These are phyloP conservation scores for Eristalinus sepulchralis DNA, from an alignment of 2,888 invertebrate genomes.

Conservation along the genomic window DNA sequence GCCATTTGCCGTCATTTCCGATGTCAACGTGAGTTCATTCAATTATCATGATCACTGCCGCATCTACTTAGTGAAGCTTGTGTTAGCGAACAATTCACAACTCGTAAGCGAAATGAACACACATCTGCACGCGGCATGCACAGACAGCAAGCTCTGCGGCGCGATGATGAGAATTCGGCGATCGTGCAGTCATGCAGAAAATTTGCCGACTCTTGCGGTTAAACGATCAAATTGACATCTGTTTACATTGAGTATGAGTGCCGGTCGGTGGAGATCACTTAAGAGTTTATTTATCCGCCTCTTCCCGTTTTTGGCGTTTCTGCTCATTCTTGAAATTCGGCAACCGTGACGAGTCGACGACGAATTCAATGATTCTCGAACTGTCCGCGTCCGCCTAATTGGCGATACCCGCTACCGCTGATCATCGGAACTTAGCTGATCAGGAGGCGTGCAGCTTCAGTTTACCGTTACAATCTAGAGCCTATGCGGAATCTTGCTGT, in stretches of 20 bases:
- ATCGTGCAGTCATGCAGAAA: constrained; percentile 38
- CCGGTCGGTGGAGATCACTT: constrained; percentile 20
- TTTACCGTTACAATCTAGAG: neutral
- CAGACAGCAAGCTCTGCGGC: constrained; percentile 7
- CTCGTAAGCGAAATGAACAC: neutral
- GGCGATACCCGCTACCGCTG: neutral
- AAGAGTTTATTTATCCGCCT: neutral
- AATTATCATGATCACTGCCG: constrained; percentile 52
- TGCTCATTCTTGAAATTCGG: constrained; percentile 9
- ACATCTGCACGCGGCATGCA: neutral
- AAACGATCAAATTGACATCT: constrained; percentile 15
- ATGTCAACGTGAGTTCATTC: constrained; percentile 59
- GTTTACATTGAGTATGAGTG: constrained; percentile 8
- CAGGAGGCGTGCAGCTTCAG: neutral
- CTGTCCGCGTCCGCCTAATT: constrained; percentile 16
- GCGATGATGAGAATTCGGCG: constrained; percentile 38
- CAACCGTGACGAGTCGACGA: neutral
- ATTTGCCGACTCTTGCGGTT: constrained; percentile 21
- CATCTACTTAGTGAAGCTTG: constrained; percentile 45
- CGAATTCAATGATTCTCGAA: neutral
- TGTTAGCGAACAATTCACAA: constrained; percentile 17
- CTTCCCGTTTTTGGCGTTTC: neutral
- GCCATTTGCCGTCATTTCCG: constrained; percentile 31
- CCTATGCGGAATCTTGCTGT: neutral
- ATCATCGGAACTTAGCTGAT: neutral